Evolutionary conservation across 2,113 vertebrate species (phyloP), one percentile per base, ranked within the genome.

Genomic region (Penelope pileata): DNA sequence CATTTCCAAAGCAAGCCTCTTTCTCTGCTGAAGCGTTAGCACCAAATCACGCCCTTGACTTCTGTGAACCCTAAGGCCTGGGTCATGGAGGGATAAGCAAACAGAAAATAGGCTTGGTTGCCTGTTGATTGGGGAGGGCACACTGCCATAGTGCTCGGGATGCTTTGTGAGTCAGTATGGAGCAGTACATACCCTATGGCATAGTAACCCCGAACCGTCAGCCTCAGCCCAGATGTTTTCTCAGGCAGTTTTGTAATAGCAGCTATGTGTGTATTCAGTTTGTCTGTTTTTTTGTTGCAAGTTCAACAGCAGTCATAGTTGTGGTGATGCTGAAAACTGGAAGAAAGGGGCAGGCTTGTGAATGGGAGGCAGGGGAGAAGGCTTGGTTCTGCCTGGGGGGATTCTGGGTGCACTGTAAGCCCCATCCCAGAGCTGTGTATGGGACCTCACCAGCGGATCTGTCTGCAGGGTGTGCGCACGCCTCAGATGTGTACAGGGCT

Each of bases 101-200:
- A 75, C 45, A 67, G 42, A 67, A 78, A 67, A 68, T 42, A 62
- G 0, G 7, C 17, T 58, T 77, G 60, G 53, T 77, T 91, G 83
- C 72, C 36, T 53, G 86, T 84, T 53, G 0, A 36, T 86, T 38
- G 11, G 67, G 21, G 45, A 30, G 67, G 42, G n/a, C 19, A 12
- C 5, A 69, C 40, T 23, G 17, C 64, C n/a, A n/a, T 23, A 34
- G 29, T 63, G 38, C 53, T 56, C 2, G 1, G 19, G 7, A 21
- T 29, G 36, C 45, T 27, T 68, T 60, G 78, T 56, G 54, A 74
- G 59, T 40, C 87, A 29, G 58, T 74, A 21, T n/a, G 83, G 42
- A 66, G 17, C 0, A 2, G 10, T 47, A 53, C 0, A 11, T 45
- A 40, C 0, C 6, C 2, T 63, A 0, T 8, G 75, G 26, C 27